These are phyloP conservation scores for Aphelenchoides bicaudatus DNA, from an alignment of 2,888 invertebrate species.

Conservation along the genomic window DNA sequence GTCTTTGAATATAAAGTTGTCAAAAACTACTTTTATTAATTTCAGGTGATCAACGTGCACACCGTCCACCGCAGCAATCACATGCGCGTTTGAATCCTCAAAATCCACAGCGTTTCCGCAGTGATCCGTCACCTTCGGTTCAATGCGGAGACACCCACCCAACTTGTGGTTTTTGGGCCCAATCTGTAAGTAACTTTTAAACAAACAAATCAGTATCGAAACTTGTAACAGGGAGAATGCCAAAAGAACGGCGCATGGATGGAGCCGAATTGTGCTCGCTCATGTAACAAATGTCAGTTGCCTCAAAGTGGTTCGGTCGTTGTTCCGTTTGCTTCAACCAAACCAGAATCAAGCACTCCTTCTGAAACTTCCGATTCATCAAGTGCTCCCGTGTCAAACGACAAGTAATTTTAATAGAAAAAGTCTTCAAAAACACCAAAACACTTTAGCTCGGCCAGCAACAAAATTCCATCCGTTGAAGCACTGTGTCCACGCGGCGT, in stretches of 20 bases:
- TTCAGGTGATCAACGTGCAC: too few relatives aligned
- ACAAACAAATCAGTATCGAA: too few relatives aligned
- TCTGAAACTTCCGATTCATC: neutral
- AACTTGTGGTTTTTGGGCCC: conserved; percentile 50
- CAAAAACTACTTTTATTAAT: too few relatives aligned
- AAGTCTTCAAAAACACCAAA: too few relatives aligned
- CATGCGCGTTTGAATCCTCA: too few relatives aligned
- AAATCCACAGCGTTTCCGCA: too few relatives aligned
- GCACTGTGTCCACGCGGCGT: conserved; percentile 25
- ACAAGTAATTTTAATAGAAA: neutral
- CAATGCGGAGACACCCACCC: too few relatives aligned
- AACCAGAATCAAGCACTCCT: neutral
- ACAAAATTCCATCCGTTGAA: neutral
- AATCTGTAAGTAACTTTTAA: too few relatives aligned
- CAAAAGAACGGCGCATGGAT: conserved; percentile 49
- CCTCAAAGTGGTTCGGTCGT: neutral
- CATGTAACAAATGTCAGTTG: conserved; percentile 32
- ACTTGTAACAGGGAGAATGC: conserved; percentile 47
- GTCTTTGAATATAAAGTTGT: too few relatives aligned
- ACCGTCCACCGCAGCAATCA: too few relatives aligned
- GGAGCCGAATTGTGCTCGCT: conserved; percentile 42
- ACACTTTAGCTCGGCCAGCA: neutral
- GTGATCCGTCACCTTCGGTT: too few relatives aligned
- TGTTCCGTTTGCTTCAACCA: neutral
- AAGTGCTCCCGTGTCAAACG: neutral